Percentiles rank a stretch among this genome's conserved stretches.
Evolutionary conservation across 2,888 invertebrate genomes (phyloP).

Genomic region (Macroteleia sp.): DNA sequence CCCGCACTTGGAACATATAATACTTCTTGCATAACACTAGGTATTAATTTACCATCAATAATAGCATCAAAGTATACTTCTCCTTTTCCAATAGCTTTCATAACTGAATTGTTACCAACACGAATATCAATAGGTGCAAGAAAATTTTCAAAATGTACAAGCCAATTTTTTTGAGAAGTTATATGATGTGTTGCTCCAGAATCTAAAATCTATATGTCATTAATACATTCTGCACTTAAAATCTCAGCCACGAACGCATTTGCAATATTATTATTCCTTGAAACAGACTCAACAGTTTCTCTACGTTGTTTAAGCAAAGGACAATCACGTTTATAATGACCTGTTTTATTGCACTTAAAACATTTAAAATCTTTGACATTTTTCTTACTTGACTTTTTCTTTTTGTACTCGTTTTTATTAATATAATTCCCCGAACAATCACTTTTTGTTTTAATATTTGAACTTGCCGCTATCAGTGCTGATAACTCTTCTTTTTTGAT

Average conservation of each 20-base stretch:
- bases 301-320: too few species aligned
- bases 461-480: slow-evolving; percentile 24
- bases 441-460: not conserved
- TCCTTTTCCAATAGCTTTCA: too few species aligned
- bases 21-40: not conserved
- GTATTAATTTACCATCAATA: too few species aligned
- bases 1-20: not conserved
- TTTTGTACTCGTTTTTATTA: not conserved
- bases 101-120: too few species aligned
- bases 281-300: too few species aligned
- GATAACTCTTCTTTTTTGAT: slow-evolving; percentile 31
- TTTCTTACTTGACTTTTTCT: not conserved
- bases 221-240: slow-evolving; percentile 13
- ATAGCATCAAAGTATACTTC: too few species aligned
- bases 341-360: too few species aligned
- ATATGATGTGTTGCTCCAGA: slow-evolving; percentile 48
- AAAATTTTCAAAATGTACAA: slow-evolving; percentile 19
- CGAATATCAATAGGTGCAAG: too few species aligned
- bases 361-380: not conserved
- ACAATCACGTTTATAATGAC: too few species aligned
- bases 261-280: not conserved
- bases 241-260: slow-evolving; percentile 21
- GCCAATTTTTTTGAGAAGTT: slow-evolving; percentile 32
- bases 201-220: slow-evolving; percentile 45
- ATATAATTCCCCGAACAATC: not conserved